Conservation (phyloP, 1,140 invertebrate genomes). For the Sitodiplosis mosellana region DNA sequence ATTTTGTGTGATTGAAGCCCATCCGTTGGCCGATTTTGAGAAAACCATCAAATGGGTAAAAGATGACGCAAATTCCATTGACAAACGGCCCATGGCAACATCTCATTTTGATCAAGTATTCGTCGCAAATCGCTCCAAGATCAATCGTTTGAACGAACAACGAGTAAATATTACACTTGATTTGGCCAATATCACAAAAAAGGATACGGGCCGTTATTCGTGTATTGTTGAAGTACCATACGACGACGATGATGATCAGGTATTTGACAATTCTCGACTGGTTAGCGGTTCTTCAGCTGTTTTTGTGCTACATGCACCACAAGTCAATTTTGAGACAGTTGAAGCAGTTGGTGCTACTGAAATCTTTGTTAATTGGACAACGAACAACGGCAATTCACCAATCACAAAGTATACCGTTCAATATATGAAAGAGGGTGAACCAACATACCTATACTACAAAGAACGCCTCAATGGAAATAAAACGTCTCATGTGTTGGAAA, state of each 20-base stretch:
- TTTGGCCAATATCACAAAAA: conserved; percentile 33
- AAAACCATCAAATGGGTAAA: conserved; percentile 32
- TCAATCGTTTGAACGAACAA: conserved; percentile 32
- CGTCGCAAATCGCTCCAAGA: conserved; percentile 14
- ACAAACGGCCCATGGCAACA: conserved; percentile 23
- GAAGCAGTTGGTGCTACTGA: conserved; percentile 53
- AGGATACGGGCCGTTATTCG: conserved; percentile 46
- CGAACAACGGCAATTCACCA: conserved; percentile 54
- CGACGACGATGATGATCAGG: conserved; percentile 9
- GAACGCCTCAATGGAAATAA: conserved; percentile 34
- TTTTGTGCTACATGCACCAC: conserved; percentile 47
- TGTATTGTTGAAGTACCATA: conserved; percentile 25
- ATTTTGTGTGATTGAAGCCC: conserved; percentile 35
- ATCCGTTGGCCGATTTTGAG: conserved; percentile 32
- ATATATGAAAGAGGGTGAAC: conserved; percentile 35
- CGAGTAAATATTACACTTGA: conserved; percentile 31
- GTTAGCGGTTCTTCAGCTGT: conserved; percentile 22
- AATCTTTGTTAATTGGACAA: conserved; percentile 68
- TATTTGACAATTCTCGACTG: too few relatives aligned
- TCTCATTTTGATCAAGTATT: conserved; percentile 20
- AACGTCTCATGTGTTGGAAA: conserved; percentile 40
- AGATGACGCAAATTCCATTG: too few relatives aligned
- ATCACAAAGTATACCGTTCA: conserved; percentile 44
- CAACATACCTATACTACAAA: conserved; percentile 26
- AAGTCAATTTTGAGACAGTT: conserved; percentile 48